Evolutionary conservation across 1,140 invertebrate genomes (phyloP).

Genomic region (Phocides pigmalion): DNA sequence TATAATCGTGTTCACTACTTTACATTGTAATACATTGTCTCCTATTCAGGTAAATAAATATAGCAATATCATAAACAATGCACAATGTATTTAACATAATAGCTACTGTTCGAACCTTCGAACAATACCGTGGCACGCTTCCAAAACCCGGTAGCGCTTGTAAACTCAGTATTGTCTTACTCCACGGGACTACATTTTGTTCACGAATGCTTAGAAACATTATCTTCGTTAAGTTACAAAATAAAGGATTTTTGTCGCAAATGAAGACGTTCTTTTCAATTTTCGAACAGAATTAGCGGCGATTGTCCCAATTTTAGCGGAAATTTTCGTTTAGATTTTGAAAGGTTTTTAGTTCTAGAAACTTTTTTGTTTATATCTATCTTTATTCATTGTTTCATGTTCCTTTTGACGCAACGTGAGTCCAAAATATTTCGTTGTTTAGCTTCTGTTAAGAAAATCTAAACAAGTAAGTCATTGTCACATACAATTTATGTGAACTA

Average conservation of each 20-base stretch:
- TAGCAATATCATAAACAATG: constrained; percentile 16
- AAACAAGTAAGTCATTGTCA: too few species aligned
- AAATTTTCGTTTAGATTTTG: background rate
- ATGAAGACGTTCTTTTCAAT: constrained; percentile 4
- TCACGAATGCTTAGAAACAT: constrained; percentile 21
- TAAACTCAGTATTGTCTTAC: constrained; percentile 27
- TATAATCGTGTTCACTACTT: too few species aligned
- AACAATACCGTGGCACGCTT: constrained; percentile 31
- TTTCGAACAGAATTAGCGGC: constrained; percentile 5
- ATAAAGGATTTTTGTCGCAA: constrained; percentile 7
- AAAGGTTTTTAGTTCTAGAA: background rate
- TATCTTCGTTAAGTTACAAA: constrained; percentile 6
- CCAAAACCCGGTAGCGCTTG: constrained; percentile 30
- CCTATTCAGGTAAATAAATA: constrained; percentile 5
- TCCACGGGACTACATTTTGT: constrained; percentile 16
- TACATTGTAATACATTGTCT: background rate
- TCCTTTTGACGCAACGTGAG: background rate
- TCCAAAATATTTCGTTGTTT: too few species aligned
- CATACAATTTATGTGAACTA: too few species aligned
- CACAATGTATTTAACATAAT: constrained; percentile 25
- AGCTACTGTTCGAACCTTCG: constrained; percentile 23
- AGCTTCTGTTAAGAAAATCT: too few species aligned
- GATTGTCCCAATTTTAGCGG: constrained; percentile 6
- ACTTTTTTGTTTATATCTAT: background rate
- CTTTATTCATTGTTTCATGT: background rate